Base-by-base conservation (phyloP, 2,113 vertebrate species). In the Madoqua kirkii region DNA sequence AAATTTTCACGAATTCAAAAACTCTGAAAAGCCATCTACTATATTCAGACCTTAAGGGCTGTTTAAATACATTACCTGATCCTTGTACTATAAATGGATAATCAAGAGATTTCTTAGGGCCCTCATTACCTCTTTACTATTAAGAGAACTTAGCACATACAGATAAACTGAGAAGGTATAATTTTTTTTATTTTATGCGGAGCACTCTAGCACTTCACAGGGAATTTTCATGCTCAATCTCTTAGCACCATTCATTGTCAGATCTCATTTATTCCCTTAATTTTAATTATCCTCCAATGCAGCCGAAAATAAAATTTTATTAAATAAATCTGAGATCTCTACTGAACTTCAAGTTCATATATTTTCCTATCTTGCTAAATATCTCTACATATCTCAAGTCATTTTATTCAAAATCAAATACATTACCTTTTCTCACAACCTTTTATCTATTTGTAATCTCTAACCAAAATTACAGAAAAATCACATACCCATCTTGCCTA, bases 391-490 rank as follows among this genome's bases (percentile, higher is more conserved):
- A 52, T 71, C 10, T 54, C 79, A 86, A 95, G 45, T 50, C 48
- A 92, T 67, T 36, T 87, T 85, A 79, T 43, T 92, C 78, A 95
- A 85, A 96, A 93, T 43, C 40, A 92, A 85, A 93, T 86, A 84
- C 48, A 96, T 81, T 81, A 74, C 48, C 23, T 82, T 95, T 89
- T 88, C n/a, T 79, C 67, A 94, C 62, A 95, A 71, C 6, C 23
- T 54, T 67, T 52, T 23, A 83, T 45, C 78, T 12, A 78, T 79
- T 15, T 86, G 33, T 14, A 90, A 33, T 89, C 52, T 67, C 79
- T 40, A 71, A 21, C 57, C 54, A 36, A 71, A 84, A 45, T 93
- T 87, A 93, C 4, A 95, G 59, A 82, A 82, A 62, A 43, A 79
- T 64, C 40, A 78, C 21, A 85, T 0, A 48, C 17, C 36, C 50